Conservation (phyloP, 1,140 invertebrate genomes). For the Drosophila malerkotliana region DNA sequence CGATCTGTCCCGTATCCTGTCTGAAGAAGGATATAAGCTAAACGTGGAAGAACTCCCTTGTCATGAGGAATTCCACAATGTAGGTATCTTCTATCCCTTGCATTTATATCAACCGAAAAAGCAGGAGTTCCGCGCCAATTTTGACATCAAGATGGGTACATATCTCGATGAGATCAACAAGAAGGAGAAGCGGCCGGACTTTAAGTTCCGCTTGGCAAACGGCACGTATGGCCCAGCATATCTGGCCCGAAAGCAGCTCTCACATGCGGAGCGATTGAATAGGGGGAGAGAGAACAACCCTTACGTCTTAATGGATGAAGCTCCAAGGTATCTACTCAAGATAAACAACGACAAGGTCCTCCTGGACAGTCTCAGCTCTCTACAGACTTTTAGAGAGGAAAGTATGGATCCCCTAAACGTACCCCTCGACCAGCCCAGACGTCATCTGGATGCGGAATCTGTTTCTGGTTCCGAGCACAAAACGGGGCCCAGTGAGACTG, state of each 20-base stretch:
- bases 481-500: background rate
- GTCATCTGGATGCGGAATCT: conserved; percentile 19
- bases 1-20: conserved; percentile 37
- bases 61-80: conserved; percentile 29
- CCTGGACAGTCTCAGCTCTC: conserved; percentile 37
- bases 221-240: conserved; percentile 40
- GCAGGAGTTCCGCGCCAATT: conserved; percentile 53
- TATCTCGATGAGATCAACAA: conserved; percentile 45
- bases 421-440: conserved; percentile 47
- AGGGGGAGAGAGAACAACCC: conserved; percentile 44
- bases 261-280: background rate
- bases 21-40: conserved; percentile 17
- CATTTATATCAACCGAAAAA: background rate
- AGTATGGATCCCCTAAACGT: conserved; percentile 55
- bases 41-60: conserved; percentile 42
- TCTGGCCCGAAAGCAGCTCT: conserved; percentile 17
- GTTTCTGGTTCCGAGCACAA: background rate
- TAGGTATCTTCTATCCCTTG: conserved; percentile 56
- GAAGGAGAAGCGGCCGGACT: conserved; percentile 38
- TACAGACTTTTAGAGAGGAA: conserved; percentile 55
- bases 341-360: conserved; percentile 29
- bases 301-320: conserved; percentile 21
- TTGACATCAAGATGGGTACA: conserved; percentile 31
- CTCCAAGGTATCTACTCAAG: conserved; percentile 36
- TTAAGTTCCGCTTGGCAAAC: conserved; percentile 37